A percentile compares a stretch with the other conserved stretches of the same genome.
Conservation (phyloP, 1,140 invertebrate genomes). For the Phthorimaea operculella region DNA sequence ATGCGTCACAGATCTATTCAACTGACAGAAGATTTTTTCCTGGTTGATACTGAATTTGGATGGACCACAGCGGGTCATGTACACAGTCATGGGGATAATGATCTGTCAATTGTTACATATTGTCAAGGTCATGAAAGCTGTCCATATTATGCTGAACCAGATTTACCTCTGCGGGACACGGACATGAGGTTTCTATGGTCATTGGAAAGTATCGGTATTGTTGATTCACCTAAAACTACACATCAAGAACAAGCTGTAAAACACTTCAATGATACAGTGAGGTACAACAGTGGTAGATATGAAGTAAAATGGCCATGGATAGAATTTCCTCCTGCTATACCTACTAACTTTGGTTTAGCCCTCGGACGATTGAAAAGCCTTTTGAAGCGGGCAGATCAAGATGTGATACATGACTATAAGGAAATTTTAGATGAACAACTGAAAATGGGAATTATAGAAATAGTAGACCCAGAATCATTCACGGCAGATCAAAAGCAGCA, state of each 20-base stretch:
- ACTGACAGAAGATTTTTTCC: neutral
- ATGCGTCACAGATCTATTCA: neutral
- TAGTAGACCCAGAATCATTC: neutral
- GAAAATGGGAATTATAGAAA: neutral
- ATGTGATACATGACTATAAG: conserved; percentile 4
- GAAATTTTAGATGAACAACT: conserved; percentile 8
- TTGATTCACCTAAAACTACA: conserved; percentile 10
- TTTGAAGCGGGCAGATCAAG: conserved; percentile 4
- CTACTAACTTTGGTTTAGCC: conserved; percentile 9
- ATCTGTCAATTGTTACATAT: conserved; percentile 6
- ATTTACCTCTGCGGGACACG: conserved; percentile 1
- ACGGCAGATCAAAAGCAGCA: neutral
- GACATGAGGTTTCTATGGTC: conserved; percentile 5
- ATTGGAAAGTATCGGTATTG: conserved; percentile 11
- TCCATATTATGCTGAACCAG: conserved; percentile 4
- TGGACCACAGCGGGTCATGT: neutral
- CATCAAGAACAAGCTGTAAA: conserved; percentile 8
- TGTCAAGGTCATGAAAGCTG: neutral
- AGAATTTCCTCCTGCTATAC: conserved; percentile 6
- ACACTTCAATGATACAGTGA: conserved; percentile 9
- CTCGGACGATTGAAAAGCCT: conserved; percentile 6
- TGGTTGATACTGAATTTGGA: conserved; percentile 13
- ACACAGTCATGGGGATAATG: neutral
- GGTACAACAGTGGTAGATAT: conserved; percentile 8
- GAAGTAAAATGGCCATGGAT: conserved; percentile 11